Evolutionary conservation across 2,797 vertebrate genomes (phyloP).

Genomic region (Moxostoma hubbsi): DNA sequence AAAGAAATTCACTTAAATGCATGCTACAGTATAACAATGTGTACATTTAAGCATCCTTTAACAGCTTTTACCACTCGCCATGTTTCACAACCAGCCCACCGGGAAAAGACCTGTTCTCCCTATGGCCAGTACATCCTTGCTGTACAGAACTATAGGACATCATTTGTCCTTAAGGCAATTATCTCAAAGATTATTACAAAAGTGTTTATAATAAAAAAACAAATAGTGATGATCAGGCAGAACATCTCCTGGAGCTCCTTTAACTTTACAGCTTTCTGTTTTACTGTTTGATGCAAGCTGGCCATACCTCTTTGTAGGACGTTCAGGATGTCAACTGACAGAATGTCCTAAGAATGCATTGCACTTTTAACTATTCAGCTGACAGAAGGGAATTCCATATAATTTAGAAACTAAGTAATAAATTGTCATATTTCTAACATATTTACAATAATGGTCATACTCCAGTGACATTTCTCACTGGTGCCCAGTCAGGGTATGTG

Average conservation of each 20-base stretch:
- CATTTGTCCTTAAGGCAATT: not conserved
- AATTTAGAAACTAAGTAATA: constrained; percentile 12
- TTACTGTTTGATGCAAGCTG: not conserved
- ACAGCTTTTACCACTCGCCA: too few species aligned
- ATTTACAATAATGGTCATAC: constrained; percentile 61
- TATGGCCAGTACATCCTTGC: too few species aligned
- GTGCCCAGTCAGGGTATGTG: constrained; percentile 85
- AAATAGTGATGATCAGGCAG: not conserved
- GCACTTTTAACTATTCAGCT: not conserved
- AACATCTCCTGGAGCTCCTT: constrained; percentile 3
- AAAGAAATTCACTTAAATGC: too few species aligned
- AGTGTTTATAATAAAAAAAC: constrained; percentile 4
- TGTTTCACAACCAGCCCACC: too few species aligned
- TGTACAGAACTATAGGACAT: too few species aligned
- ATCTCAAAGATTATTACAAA: not conserved
- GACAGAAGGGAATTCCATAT: not conserved
- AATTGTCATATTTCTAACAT: constrained; percentile 9
- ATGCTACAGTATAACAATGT: not conserved
- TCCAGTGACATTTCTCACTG: constrained; percentile 72
- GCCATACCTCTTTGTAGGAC: not conserved
- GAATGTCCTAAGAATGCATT: not conserved
- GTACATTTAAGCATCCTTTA: too few species aligned
- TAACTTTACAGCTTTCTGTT: not conserved
- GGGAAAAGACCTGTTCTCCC: too few species aligned
- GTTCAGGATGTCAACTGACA: not conserved